Evolutionary conservation across 2,797 vertebrate species (phyloP), one percentile per base, ranked within the genome.

Genomic region (Miichthys miiuy): DNA sequence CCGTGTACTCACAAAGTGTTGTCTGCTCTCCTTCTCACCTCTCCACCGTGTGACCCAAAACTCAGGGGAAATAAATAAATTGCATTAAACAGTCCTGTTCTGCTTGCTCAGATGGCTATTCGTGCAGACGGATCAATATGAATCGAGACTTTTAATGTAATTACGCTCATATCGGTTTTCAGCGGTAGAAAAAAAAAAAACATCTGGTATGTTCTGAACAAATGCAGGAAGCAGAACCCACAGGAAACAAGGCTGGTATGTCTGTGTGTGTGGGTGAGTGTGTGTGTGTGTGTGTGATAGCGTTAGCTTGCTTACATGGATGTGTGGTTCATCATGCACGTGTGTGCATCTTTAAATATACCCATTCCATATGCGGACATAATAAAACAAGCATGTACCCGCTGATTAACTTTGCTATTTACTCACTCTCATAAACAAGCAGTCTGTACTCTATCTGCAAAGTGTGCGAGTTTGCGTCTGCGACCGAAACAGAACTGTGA

Each of bases 181-280:
- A 74, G 64, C 34, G 0, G 47, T 17, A 42, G 38, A 69, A 56
- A 83, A 58, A 27, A n/a, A n/a, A 62, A 47, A 82, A 55, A 72
- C 18, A 11, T 72, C 70, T 84, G 84, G 10, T 73, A 14, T 64
- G 46, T 41, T 62, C 17, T 54, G 57, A 72, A 13, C 58, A 75
- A 65, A 82, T 17, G n/a, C 86, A 89, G 84, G 84, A 89, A 91
- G 76, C 69, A 83, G 52, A 89, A 81, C 21, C 83, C 84, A 87
- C 87, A 87, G 70, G 71, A 87, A 88, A 75, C 14, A 60, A 60
- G 63, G 72, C 21, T 80, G 71, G 34, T 65, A 1, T 27, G 46
- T 72, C 9, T 25, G 60, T 11, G 65, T 18, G 61, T 51, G 48
- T 65, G 1, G 23, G 46, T 70, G 13, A 21, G 60, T 7, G 65